Conservation (phyloP, 2,797 vertebrate species). For the Hydrocynus forskahlii region DNA sequence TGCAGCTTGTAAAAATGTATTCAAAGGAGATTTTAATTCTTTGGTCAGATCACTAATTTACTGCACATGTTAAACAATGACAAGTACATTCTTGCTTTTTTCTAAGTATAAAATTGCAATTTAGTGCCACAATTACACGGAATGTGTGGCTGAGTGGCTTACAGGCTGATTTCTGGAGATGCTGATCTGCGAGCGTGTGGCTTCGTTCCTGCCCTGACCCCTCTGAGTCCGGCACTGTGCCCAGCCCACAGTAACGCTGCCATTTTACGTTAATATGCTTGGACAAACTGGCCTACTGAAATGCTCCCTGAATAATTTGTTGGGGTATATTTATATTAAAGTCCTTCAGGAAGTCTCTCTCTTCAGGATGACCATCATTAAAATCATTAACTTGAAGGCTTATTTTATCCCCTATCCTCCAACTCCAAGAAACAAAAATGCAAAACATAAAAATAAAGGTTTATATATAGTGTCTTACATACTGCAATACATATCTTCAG, state of each 20-base stretch:
- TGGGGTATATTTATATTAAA: neutral
- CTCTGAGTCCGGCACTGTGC: neutral
- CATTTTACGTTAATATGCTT: conserved; percentile 13
- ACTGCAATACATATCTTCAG: too few relatives aligned
- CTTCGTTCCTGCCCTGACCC: neutral
- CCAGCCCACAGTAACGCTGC: conserved; percentile 4
- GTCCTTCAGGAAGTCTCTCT: neutral
- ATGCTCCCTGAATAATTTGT: neutral
- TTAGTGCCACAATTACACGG: neutral
- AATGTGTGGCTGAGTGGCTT: neutral
- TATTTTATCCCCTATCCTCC: neutral
- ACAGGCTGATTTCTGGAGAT: neutral
- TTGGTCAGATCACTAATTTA: conserved; percentile 9
- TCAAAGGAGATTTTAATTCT: conserved; percentile 2
- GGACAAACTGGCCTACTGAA: neutral
- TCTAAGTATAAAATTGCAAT: neutral
- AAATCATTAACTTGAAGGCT: neutral
- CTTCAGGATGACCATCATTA: neutral
- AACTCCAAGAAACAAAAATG: neutral
- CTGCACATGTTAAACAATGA: neutral
- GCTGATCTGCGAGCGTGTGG: neutral
- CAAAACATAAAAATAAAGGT: too few relatives aligned
- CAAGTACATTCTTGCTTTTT: neutral
- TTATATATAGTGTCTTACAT: too few relatives aligned
- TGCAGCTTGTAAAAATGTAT: neutral